Base-by-base conservation (phyloP, 1,140 invertebrate genomes). In the Drosophila bocqueti region DNA sequence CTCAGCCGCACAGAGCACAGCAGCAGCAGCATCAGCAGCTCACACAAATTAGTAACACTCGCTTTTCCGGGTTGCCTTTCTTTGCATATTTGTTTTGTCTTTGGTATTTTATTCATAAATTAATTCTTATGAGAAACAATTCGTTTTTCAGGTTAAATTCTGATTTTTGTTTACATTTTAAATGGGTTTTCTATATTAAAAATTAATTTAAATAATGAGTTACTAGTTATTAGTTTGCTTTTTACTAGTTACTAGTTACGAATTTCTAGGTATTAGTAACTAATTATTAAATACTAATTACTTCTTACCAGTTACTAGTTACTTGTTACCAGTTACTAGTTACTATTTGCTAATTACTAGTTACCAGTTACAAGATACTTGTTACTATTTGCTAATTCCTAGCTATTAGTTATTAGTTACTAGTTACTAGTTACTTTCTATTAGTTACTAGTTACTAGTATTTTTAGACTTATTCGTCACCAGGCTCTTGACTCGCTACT, bases 11-110 rank as follows among this genome's bases (percentile, higher is more conserved):
- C 43, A 13, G 3, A 45, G 42, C 16, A 42, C 29, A 31, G 26
- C 21, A 5, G 6, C 38, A 42, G 40, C n/a, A 42, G n/a, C 16
- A 43, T 16, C 40, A 43, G 16, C 18, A 21, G 21, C 21, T 34
- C 50, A 36, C 31, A 40, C 52, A 57, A 57, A 47, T 47, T 46
- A 67, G 42, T 63, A 66, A 46, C 58, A 63, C 63, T 63, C 24
- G 55, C 54, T 57, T 57, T 57, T 57, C 54, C 54, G 54, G 54
- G 54, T 40, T 62, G 42, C 13, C 34, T 36, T 55, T 13, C 7
- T 36, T 55, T 36, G 1, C 7, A 7, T 11, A 26, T 29, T 50
- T 47, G 11, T 26, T 16, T 24, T 10, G 1, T 26, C 16, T 16
- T 26, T 24, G 5, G 13, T n/a, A 3, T n/a, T 21, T 24, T 58